Evolutionary conservation across 2,113 vertebrate species (phyloP).

Genomic region (Plecotus auritus): DNA sequence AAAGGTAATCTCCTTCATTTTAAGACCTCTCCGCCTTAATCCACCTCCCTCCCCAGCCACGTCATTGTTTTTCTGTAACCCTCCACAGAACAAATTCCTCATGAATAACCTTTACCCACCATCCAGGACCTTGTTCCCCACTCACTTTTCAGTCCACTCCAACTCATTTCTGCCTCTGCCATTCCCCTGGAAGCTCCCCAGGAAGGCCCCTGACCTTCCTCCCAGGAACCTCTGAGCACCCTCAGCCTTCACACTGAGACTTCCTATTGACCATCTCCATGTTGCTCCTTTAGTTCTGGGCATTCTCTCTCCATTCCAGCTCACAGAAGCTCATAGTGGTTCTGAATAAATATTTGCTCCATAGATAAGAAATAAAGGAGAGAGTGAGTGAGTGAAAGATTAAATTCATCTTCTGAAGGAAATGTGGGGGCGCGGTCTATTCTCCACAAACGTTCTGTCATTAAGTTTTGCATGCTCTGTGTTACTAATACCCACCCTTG

Average conservation of each 20-base stretch:
- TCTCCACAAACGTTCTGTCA: not conserved
- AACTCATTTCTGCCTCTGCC: not conserved
- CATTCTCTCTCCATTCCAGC: not conserved
- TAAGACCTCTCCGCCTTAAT: not conserved
- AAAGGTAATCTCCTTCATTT: not conserved
- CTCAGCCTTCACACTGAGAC: not conserved
- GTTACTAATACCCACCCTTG: not conserved
- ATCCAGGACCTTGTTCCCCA: no score
- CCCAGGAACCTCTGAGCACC: not conserved
- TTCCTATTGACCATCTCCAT: accelerated
- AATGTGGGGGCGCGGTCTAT: accelerated
- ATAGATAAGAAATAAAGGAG: not conserved
- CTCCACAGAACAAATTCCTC: not conserved
- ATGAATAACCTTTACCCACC: not conserved
- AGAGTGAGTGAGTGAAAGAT: not conserved
- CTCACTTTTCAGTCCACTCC: not conserved
- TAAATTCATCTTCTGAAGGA: not conserved
- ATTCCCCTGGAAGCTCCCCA: accelerated
- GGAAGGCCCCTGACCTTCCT: not conserved
- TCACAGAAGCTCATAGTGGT: not conserved
- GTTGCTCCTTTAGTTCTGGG: not conserved
- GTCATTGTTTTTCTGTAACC: not conserved
- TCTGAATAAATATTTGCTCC: not conserved
- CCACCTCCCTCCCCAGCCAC: not conserved
- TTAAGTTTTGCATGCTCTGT: not conserved